phyloP scores from a whole-genome alignment of 2,113 vertebrate species.

The Elgaria multicarinata region DNA sequence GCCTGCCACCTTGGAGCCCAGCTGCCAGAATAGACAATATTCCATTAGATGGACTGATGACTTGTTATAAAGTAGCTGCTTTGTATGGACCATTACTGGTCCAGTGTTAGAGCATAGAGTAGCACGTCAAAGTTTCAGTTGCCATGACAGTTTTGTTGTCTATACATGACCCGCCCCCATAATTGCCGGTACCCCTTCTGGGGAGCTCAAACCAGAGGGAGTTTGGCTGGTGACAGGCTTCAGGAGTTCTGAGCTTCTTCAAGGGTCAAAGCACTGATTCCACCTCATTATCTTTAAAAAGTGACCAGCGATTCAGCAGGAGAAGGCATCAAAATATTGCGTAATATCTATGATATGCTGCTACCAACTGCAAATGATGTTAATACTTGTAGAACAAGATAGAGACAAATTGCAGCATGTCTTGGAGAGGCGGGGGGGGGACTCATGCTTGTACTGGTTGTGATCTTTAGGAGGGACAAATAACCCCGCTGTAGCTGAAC shows the following conservation, averaged over 20 bases:
- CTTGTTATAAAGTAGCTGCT: neutral
- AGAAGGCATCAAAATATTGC: neutral
- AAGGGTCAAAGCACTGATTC: neutral
- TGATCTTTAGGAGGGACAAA: neutral
- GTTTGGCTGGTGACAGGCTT: neutral
- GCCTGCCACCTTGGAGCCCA: neutral
- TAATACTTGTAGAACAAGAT: neutral
- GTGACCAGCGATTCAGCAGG: neutral
- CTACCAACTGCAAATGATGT: neutral
- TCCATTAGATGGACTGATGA: no score
- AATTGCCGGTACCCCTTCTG: neutral
- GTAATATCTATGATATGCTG: neutral
- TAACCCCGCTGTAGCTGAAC: neutral
- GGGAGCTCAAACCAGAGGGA: neutral
- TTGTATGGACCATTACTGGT: neutral
- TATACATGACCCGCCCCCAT: neutral
- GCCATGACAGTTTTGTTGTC: neutral
- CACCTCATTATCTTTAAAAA: neutral
- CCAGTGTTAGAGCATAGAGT: neutral
- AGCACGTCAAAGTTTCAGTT: neutral
- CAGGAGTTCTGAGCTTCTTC: neutral
- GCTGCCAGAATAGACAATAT: neutral
- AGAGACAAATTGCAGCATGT: neutral
- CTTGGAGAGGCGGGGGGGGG: no score
- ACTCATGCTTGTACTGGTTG: no score